Evolutionary conservation across 2,888 invertebrate genomes (phyloP).

Genomic region (Ichneumon xanthorius): DNA sequence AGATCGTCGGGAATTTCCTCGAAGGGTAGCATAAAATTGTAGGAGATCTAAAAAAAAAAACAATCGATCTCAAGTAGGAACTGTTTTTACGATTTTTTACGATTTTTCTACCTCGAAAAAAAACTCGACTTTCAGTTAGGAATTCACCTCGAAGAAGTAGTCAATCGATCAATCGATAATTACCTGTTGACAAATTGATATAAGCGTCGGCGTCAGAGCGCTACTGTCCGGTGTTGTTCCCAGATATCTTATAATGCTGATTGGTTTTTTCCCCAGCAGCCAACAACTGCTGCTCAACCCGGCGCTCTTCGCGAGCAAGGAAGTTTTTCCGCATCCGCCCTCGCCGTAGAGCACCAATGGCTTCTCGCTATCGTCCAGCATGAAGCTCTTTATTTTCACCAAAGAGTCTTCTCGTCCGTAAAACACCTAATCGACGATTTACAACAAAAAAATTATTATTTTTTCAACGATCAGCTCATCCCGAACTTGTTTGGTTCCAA

Average conservation of each 20-base stretch:
- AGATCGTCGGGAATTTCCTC: constrained; percentile 98
- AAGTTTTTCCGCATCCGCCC: constrained; percentile 99
- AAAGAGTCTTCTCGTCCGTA: constrained; percentile 96
- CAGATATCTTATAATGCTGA: constrained; percentile 95
- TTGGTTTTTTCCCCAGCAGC: constrained; percentile 91
- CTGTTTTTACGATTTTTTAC: background rate
- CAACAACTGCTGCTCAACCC: constrained; percentile 91
- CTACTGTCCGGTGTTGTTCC: constrained; percentile 99
- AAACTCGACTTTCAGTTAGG: background rate
- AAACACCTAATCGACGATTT: constrained; percentile 88
- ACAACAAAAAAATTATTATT: background rate
- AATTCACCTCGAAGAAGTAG: background rate
- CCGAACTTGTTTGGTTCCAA: background rate
- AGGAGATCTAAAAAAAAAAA: constrained; percentile 88
- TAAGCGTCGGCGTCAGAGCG: constrained; percentile 96
- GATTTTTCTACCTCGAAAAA: background rate
- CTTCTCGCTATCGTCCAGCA: constrained; percentile 93
- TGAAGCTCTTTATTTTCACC: constrained; percentile 92
- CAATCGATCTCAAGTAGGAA: background rate
- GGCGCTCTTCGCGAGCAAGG: constrained; percentile 96
- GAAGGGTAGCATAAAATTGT: constrained; percentile 95
- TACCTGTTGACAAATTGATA: constrained; percentile 98
- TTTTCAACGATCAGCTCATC: background rate
- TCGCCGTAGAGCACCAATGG: constrained; percentile 97
- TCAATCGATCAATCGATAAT: constrained; percentile 56